These are phyloP conservation scores for Speoplatyrhinus poulsoni DNA, from an alignment of 2,113 vertebrate genomes.

Conservation along the genomic window DNA sequence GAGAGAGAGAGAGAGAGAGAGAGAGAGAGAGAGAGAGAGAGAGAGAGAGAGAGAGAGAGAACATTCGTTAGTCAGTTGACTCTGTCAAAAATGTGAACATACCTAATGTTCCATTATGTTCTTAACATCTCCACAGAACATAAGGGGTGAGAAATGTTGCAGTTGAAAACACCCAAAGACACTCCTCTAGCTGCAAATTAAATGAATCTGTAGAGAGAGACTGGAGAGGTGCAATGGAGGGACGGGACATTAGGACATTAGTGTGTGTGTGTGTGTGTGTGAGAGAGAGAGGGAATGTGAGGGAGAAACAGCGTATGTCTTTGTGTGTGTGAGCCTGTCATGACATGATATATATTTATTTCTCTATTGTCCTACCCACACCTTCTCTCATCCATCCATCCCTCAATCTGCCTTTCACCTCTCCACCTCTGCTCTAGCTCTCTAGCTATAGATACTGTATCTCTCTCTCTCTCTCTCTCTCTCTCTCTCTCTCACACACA, in stretches of 20 bases:
- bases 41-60: slow-evolving; percentile 19
- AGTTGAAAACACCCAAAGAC: background rate
- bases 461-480: slow-evolving; percentile 5
- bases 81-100: background rate
- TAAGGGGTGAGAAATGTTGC: background rate
- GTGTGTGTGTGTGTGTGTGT: background rate
- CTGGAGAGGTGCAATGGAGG: too few relatives aligned
- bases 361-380: background rate
- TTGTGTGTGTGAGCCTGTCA: slow-evolving; percentile 10
- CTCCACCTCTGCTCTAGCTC: background rate
- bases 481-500: slow-evolving; percentile 14
- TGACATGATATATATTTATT: slow-evolving; percentile 30
- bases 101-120: background rate
- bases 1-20: background rate
- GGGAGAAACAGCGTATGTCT: background rate
- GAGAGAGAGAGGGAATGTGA: background rate
- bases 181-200: too few relatives aligned
- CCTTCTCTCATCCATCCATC: slow-evolving; percentile 8
- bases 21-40: slow-evolving; percentile 3
- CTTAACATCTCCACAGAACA: background rate
- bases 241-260: too few relatives aligned
- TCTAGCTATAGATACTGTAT: background rate
- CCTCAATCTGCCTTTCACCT: background rate
- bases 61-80: slow-evolving; percentile 37
- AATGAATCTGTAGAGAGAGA: too few relatives aligned